Conservation (phyloP, 2,797 vertebrate genomes). For the Parambassis ranga region DNA sequence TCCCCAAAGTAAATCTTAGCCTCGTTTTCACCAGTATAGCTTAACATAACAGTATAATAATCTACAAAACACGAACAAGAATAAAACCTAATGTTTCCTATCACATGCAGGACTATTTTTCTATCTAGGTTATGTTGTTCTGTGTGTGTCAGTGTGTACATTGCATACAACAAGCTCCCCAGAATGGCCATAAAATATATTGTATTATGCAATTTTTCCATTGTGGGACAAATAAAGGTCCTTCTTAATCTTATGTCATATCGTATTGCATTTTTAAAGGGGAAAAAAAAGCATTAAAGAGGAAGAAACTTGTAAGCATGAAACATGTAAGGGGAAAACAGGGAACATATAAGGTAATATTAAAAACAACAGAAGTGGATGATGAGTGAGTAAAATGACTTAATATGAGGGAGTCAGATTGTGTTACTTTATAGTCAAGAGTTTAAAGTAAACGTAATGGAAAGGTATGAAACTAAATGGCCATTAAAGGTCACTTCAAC, state of each 20-base stretch:
- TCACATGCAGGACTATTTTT: too few species aligned
- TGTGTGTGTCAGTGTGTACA: too few species aligned
- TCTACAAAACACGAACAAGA: too few species aligned
- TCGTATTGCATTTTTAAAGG: too few species aligned
- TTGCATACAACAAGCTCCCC: too few species aligned
- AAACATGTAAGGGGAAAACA: background rate
- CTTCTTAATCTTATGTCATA: too few species aligned
- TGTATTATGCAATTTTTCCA: too few species aligned
- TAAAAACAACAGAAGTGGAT: background rate
- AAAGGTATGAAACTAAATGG: background rate
- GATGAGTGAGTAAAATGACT: background rate
- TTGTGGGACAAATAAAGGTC: too few species aligned
- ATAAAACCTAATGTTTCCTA: too few species aligned
- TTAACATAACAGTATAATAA: background rate
- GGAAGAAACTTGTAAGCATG: background rate
- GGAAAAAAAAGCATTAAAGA: background rate
- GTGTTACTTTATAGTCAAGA: constrained; percentile 2
- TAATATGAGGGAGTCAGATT: background rate
- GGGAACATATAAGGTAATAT: too few species aligned
- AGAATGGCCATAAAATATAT: too few species aligned
- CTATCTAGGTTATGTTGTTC: too few species aligned
- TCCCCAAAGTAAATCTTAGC: background rate
- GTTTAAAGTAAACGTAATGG: constrained; percentile 3
- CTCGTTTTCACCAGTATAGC: background rate
- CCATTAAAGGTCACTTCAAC: constrained; percentile 14